phyloP scores from a whole-genome alignment of 2,113 vertebrate species.

The Bungarus multicinctus region DNA sequence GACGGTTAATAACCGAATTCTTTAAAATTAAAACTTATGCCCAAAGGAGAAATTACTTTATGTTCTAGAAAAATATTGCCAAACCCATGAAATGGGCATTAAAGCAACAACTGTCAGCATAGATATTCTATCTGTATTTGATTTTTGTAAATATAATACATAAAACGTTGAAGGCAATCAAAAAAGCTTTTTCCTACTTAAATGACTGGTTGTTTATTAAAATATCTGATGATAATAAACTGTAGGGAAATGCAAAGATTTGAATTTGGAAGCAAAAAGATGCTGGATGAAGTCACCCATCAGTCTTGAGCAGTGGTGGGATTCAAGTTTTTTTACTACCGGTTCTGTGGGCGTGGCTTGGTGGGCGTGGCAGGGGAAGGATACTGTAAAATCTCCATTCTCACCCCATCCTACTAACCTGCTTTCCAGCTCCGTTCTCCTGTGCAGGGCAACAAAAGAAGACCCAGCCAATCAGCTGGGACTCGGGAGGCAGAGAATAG shows the following conservation, averaged over 20 bases:
- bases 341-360: too few species aligned
- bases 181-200: neutral
- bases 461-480: too few species aligned
- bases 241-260: neutral
- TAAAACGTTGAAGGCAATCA: neutral
- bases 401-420: too few species aligned
- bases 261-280: neutral
- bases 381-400: too few species aligned
- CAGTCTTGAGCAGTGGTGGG: neutral
- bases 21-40: slow-evolving; percentile 28
- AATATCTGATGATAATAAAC: neutral
- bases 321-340: too few species aligned
- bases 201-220: slow-evolving; percentile 32
- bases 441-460: too few species aligned
- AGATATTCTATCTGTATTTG: slow-evolving; percentile 14
- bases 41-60: neutral
- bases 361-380: too few species aligned
- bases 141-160: accelerated
- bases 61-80: neutral
- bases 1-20: neutral
- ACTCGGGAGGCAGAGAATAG: too few species aligned
- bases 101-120: slow-evolving; percentile 18
- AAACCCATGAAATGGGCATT: neutral
- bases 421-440: too few species aligned
- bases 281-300: neutral